phyloP scores from a whole-genome alignment of 92 coral and sea anemone species.

The Bergia puertoricense region DNA sequence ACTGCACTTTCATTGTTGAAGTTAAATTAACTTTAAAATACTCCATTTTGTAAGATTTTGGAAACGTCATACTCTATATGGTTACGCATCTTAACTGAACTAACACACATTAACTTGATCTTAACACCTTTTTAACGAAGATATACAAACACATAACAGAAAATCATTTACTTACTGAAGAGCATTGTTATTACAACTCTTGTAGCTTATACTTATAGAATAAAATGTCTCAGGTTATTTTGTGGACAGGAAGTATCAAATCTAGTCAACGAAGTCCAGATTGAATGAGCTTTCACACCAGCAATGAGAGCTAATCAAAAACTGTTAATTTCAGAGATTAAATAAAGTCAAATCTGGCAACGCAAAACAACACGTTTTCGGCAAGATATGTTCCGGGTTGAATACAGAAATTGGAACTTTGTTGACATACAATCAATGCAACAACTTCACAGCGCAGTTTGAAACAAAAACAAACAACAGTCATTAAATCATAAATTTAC shows the following conservation, averaged over 20 bases:
- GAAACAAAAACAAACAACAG: constrained; percentile 16
- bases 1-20: not conserved
- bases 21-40: too few relatives aligned
- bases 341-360: too few relatives aligned
- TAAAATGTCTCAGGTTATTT: not conserved
- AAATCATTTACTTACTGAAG: not conserved
- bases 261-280: not conserved
- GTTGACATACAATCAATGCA: not conserved
- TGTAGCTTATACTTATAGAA: not conserved
- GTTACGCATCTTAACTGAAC: not conserved
- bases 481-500: not conserved
- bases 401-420: not conserved
- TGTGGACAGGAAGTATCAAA: not conserved
- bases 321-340: not conserved
- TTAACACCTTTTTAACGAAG: not conserved
- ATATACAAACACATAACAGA: not conserved
- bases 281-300: not conserved
- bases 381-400: not conserved
- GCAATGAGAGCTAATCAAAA: not conserved
- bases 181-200: not conserved
- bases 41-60: not conserved
- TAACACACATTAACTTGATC: not conserved
- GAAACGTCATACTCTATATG: not conserved
- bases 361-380: too few relatives aligned
- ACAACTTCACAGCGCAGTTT: not conserved